These are phyloP conservation scores for Osmerus eperlanus DNA, from an alignment of 2,113 vertebrate genomes.

Conservation along the genomic window DNA sequence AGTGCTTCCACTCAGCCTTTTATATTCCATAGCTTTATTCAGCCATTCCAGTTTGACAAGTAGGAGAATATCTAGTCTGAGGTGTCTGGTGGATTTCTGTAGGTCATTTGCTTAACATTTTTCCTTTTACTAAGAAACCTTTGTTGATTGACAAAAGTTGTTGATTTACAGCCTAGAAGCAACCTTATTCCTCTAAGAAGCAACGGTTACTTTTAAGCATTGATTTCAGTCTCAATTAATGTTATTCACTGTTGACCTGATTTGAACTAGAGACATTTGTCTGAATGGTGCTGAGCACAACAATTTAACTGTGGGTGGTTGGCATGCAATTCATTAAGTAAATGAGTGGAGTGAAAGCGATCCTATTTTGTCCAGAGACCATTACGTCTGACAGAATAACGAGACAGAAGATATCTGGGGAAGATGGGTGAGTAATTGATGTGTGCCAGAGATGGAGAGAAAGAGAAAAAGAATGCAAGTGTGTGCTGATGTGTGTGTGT, in stretches of 20 bases:
- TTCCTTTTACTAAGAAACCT: too few relatives aligned
- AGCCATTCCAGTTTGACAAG: neutral
- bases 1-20: neutral
- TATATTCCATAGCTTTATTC: neutral
- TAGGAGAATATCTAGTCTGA: too few relatives aligned
- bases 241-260: too few relatives aligned
- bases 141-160: too few relatives aligned
- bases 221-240: too few relatives aligned
- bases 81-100: too few relatives aligned
- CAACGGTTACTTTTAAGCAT: too few relatives aligned
- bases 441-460: neutral
- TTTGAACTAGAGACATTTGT: too few relatives aligned
- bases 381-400: neutral
- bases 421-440: conserved; percentile 1
- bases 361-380: conserved; percentile 3
- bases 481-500: conserved; percentile 31
- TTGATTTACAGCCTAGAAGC: too few relatives aligned
- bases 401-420: neutral
- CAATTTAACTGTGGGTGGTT: conserved; percentile 7
- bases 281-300: neutral
- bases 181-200: too few relatives aligned
- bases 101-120: too few relatives aligned
- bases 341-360: conserved; percentile 2
- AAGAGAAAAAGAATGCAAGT: neutral
- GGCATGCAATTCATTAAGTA: conserved; percentile 13